These are phyloP conservation scores for Halcyon chelicuti DNA, from an alignment of 2,797 vertebrate genomes.

Conservation along the genomic window DNA sequence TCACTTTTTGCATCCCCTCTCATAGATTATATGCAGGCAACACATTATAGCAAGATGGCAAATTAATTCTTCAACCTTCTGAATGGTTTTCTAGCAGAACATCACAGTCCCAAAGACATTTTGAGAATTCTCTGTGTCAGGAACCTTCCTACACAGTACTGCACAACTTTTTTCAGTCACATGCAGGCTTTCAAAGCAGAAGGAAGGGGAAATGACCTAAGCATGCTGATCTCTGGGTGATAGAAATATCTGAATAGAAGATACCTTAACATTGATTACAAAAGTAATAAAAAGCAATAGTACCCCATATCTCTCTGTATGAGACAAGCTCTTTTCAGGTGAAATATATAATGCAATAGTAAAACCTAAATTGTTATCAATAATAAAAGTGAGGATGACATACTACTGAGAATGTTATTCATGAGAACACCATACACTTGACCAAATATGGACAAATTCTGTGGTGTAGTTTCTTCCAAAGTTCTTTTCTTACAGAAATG, in stretches of 20 bases:
- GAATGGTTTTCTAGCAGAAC: background rate
- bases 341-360: background rate
- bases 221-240: background rate
- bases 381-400: background rate
- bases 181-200: background rate
- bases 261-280: background rate
- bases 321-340: background rate
- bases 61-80: background rate
- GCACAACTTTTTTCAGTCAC: background rate
- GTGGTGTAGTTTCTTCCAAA: background rate
- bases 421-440: background rate
- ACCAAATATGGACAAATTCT: background rate
- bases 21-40: background rate
- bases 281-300: background rate
- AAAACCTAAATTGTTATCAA: background rate
- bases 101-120: background rate
- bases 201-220: background rate
- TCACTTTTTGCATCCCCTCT: background rate
- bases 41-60: background rate
- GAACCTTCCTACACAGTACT: fast-evolving
- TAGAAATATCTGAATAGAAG: background rate
- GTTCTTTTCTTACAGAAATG: background rate
- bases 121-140: background rate
- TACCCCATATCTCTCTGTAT: background rate
- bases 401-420: background rate